Conservation (phyloP, 2,888 invertebrate species). For the Diachrysia chrysitis region DNA sequence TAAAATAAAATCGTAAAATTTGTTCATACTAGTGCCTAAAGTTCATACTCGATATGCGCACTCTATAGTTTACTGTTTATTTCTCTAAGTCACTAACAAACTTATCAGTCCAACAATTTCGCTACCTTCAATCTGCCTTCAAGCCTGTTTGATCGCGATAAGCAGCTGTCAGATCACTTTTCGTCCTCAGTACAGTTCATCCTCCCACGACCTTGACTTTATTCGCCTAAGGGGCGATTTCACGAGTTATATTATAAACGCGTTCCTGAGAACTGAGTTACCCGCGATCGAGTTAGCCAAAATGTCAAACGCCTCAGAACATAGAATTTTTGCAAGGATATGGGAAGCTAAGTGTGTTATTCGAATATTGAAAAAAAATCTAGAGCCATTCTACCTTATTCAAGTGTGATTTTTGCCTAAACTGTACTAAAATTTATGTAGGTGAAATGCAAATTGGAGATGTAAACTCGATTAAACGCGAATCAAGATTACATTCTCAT, state of each 20-base stretch:
- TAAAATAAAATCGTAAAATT: no score
- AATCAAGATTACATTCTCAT: not conserved
- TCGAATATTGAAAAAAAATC: no score
- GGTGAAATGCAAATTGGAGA: not conserved
- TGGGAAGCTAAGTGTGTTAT: no score
- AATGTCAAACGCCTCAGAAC: no score
- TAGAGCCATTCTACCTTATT: no score
- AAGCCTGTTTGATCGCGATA: constrained; percentile 31
- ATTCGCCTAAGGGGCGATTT: constrained; percentile 15
- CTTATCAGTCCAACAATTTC: constrained; percentile 31
- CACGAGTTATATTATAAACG: not conserved
- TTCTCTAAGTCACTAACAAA: no score
- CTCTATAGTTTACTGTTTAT: no score
- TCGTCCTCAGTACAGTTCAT: constrained; percentile 21
- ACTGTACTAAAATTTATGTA: not conserved
- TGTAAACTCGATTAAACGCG: not conserved
- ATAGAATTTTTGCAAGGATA: no score
- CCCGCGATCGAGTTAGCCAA: no score
- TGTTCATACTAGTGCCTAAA: no score
- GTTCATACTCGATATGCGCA: no score
- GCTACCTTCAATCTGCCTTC: constrained; percentile 42
- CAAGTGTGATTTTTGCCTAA: no score
- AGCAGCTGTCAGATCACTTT: constrained; percentile 42
- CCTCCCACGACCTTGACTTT: constrained; percentile 37
- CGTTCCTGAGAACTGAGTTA: not conserved